phyloP scores from a whole-genome alignment of 1,140 invertebrate species.

The Zaprionus inermis region DNA sequence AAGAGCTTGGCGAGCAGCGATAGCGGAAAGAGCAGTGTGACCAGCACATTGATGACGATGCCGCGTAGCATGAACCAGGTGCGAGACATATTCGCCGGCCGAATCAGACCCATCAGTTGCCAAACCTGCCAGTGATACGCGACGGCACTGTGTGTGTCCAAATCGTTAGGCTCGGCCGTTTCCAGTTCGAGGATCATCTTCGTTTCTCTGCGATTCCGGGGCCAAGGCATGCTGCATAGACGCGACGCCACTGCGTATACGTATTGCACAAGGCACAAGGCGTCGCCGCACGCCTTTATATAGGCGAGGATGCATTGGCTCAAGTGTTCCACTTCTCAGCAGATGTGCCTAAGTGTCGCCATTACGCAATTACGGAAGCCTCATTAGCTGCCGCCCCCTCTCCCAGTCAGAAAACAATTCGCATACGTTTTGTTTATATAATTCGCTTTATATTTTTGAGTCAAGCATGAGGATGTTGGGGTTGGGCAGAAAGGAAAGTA shows the following conservation, averaged over 20 bases:
- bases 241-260: neutral
- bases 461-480: neutral
- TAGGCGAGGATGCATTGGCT: neutral
- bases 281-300: neutral
- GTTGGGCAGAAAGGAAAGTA: neutral
- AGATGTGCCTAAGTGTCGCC: neutral
- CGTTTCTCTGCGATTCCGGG: too few species aligned
- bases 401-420: neutral
- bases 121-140: conserved; percentile 68
- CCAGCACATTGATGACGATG: conserved; percentile 51
- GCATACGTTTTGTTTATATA: neutral
- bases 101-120: conserved; percentile 61
- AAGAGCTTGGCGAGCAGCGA: conserved; percentile 62
- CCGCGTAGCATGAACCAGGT: conserved; percentile 26
- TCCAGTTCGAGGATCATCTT: too few species aligned
- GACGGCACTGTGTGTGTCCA: conserved; percentile 62
- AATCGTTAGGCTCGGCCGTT: neutral
- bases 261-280: neutral
- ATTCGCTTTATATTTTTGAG: neutral
- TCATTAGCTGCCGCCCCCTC: neutral
- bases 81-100: conserved; percentile 3
- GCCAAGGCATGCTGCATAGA: too few species aligned
- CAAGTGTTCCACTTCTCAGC: neutral
- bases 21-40: conserved; percentile 69
- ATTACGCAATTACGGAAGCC: neutral